These are phyloP conservation scores for Frankliniella intonsa DNA, from an alignment of 2,888 invertebrate genomes.

Conservation along the genomic window DNA sequence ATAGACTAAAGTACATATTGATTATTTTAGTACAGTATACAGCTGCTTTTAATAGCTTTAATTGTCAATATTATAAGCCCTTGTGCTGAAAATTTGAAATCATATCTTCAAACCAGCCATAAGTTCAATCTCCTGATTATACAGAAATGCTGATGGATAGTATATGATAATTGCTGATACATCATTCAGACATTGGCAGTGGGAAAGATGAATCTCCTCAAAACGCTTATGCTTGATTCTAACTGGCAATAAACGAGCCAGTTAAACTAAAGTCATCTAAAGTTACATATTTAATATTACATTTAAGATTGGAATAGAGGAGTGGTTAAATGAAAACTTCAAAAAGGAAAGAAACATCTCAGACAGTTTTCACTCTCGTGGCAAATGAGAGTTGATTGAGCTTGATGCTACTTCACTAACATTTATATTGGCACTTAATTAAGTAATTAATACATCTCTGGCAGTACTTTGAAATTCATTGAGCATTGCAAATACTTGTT, in stretches of 20 bases:
- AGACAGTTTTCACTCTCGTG: background rate
- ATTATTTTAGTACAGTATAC: background rate
- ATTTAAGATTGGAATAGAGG: background rate
- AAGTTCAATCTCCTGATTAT: no score
- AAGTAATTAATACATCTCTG: background rate
- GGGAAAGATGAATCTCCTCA: no score
- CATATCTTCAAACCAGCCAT: no score
- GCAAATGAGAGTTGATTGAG: slow-evolving; percentile 2
- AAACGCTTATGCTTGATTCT: no score
- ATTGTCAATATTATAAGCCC: background rate
- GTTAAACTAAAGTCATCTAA: background rate
- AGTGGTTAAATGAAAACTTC: background rate
- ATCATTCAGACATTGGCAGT: no score
- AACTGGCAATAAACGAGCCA: no score
- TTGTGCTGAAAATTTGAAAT: no score
- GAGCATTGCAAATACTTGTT: background rate
- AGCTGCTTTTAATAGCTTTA: background rate
- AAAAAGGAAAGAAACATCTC: background rate
- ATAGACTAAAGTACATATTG: background rate
- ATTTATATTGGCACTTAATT: background rate
- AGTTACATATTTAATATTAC: background rate
- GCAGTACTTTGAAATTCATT: background rate
- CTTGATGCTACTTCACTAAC: background rate
- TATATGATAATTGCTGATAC: no score
- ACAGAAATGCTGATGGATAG: no score